These are phyloP conservation scores for Garrulus glandarius DNA, from an alignment of 2,797 vertebrate genomes.

Conservation along the genomic window DNA sequence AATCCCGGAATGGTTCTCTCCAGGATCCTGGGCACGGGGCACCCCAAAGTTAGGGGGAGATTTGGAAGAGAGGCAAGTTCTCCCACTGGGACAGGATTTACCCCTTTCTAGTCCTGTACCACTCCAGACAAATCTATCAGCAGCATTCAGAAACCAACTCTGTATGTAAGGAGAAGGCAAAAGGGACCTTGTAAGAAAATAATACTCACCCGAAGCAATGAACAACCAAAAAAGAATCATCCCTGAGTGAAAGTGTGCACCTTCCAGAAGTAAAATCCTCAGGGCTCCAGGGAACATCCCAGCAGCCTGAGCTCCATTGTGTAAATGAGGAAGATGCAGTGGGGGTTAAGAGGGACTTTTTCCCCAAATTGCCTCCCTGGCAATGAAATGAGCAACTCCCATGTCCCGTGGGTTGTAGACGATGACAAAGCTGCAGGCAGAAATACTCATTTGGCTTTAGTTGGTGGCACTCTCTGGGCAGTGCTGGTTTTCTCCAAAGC, in stretches of 20 bases:
- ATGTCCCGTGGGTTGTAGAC: background rate
- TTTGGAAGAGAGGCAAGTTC: background rate
- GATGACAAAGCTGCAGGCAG: background rate
- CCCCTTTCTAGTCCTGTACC: background rate
- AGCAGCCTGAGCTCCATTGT: rapidly evolving
- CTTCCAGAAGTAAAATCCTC: background rate
- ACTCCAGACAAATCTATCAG: background rate
- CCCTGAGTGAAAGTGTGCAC: background rate
- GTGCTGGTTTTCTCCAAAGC: background rate
- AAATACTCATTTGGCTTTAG: background rate
- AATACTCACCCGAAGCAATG: background rate
- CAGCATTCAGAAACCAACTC: background rate
- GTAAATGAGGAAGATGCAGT: background rate
- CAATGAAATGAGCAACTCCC: background rate
- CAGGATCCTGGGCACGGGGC: background rate
- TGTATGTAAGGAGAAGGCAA: background rate
- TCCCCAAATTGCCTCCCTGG: background rate
- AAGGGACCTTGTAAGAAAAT: background rate
- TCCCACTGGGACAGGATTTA: background rate
- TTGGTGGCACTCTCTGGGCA: background rate
- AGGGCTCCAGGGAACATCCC: background rate
- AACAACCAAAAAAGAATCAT: background rate
- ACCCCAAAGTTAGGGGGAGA: background rate
- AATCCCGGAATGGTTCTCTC: rapidly evolving
- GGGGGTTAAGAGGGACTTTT: background rate